phyloP scores from a whole-genome alignment of 2,888 invertebrate genomes.

The Chloromyia formosa region DNA sequence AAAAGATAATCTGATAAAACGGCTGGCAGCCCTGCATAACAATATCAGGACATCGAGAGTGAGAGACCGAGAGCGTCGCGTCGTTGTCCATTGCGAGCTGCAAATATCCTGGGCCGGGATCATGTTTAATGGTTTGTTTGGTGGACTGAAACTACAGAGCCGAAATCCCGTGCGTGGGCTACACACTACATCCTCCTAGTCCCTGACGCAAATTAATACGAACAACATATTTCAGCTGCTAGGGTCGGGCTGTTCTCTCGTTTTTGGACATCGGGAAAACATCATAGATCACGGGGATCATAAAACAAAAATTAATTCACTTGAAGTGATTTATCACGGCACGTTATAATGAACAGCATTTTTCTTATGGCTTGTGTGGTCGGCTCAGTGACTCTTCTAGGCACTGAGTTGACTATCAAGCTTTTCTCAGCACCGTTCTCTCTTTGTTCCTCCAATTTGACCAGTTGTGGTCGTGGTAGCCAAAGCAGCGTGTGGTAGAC shows the following conservation, averaged over 20 bases:
- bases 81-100: neutral
- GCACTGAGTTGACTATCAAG: too few relatives aligned
- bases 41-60: neutral
- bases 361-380: conserved; percentile 29
- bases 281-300: conserved; percentile 49
- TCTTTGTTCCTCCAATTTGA: too few relatives aligned
- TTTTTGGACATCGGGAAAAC: conserved; percentile 39
- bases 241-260: too few relatives aligned
- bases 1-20: conserved; percentile 2
- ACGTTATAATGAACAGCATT: conserved; percentile 49
- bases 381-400: neutral
- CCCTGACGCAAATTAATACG: conserved; percentile 40
- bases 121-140: conserved; percentile 19
- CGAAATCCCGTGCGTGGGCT: neutral
- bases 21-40: neutral
- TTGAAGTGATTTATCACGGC: conserved; percentile 55
- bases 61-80: neutral
- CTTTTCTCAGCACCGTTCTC: too few relatives aligned
- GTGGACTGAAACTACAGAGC: neutral
- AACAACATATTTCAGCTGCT: conserved; percentile 37
- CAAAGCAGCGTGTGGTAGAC: too few relatives aligned
- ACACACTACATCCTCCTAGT: neutral
- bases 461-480: too few relatives aligned
- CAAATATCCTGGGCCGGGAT: neutral
- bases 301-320: conserved; percentile 55